A percentile compares a stretch with the other conserved stretches of the same genome.
Evolutionary conservation across 1,140 invertebrate species (phyloP).

Genomic region (Drosophila aff.): DNA sequence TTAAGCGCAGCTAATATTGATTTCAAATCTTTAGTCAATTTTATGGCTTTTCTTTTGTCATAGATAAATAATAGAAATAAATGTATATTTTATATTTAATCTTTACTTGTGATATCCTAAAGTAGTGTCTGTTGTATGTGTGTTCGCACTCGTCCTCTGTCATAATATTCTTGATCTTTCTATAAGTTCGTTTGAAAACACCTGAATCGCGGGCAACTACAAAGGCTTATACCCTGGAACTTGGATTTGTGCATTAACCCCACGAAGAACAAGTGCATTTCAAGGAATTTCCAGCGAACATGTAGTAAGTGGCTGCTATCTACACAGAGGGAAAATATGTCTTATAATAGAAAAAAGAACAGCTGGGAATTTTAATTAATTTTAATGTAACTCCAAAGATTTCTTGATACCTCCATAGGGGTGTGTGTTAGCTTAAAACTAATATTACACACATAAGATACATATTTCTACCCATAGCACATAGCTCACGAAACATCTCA

Average conservation of each 20-base stretch:
- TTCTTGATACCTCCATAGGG: too few species aligned
- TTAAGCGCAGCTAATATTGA: too few species aligned
- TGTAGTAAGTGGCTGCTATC: slow-evolving; percentile 11
- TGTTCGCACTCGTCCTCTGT: too few species aligned
- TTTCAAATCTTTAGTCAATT: neutral
- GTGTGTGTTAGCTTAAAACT: neutral
- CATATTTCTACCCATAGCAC: too few species aligned
- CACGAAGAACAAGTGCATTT: slow-evolving; percentile 14
- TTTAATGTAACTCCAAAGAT: neutral
- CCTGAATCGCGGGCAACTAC: slow-evolving; percentile 5
- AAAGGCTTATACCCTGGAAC: neutral
- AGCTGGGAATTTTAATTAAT: neutral
- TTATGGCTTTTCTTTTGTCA: too few species aligned
- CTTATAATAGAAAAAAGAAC: neutral
- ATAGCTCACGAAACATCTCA: neutral
- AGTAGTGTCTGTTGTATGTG: too few species aligned
- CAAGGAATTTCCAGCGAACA: slow-evolving; percentile 2
- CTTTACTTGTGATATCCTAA: too few species aligned
- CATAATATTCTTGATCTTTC: neutral
- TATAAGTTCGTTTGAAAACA: neutral
- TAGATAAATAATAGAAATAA: too few species aligned
- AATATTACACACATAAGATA: neutral
- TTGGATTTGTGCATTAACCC: slow-evolving; percentile 11
- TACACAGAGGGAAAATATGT: slow-evolving; percentile 1
- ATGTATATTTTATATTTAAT: too few species aligned